These are phyloP conservation scores for Nasonia oneida DNA, from an alignment of 2,888 invertebrate species.

Conservation along the genomic window DNA sequence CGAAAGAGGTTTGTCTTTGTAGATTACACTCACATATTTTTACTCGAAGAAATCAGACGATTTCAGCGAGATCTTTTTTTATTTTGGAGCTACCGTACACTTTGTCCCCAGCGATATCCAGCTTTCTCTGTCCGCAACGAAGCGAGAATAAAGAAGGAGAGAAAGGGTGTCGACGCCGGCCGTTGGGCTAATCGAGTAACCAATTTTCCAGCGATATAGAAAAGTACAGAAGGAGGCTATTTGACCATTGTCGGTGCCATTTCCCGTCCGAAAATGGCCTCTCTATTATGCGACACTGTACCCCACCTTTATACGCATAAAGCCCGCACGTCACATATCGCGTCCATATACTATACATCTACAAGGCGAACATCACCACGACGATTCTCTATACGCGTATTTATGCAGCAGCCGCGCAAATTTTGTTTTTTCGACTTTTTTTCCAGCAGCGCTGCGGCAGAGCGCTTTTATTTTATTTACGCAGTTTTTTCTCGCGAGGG, in stretches of 20 bases:
- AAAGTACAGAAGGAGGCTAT: constrained; percentile 67
- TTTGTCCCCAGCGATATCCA: neutral
- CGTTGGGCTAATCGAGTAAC: constrained; percentile 77
- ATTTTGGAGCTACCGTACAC: no score
- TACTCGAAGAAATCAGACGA: neutral
- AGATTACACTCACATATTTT: neutral
- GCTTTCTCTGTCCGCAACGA: constrained; percentile 14
- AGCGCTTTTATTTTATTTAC: constrained; percentile 33
- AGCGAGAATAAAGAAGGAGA: neutral
- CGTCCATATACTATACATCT: neutral
- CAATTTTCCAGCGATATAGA: constrained; percentile 75
- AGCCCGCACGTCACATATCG: neutral
- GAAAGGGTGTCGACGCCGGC: constrained; percentile 71
- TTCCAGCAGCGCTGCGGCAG: neutral
- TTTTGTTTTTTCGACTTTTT: constrained; percentile 31
- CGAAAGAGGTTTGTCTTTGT: no score
- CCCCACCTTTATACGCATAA: neutral
- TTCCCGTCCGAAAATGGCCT: constrained; percentile 45
- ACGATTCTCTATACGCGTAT: neutral
- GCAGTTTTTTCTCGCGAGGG: constrained; percentile 26
- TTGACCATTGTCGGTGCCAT: constrained; percentile 54
- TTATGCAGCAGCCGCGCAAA: neutral
- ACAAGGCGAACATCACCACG: neutral
- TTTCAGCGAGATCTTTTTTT: no score
- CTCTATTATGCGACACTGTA: constrained; percentile 36